Base-by-base conservation (phyloP, 2,888 invertebrate genomes). In the Yponomeuta plumbellus region DNA sequence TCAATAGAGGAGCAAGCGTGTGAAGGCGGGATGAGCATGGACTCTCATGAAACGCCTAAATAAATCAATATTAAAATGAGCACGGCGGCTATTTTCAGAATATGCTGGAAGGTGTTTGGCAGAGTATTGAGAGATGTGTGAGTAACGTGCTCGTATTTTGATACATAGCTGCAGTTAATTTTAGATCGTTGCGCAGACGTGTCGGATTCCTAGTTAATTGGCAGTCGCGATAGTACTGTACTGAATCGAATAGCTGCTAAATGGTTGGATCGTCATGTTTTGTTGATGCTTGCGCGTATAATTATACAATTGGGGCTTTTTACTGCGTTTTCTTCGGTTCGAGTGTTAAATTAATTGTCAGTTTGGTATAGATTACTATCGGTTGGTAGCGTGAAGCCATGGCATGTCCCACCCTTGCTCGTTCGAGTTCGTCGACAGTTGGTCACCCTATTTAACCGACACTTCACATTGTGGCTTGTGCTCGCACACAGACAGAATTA, bases 91-190 rank as follows among this genome's bases (percentile, higher is more conserved):
- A 89, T 89, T 89, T 88, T 75, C 81, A 88, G 88, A 86, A 81
- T 64, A 58, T 57, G 80, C 88, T 90, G 89, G 88, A 91, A 90
- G 91, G 89, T 90, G 90, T 90, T 90, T 86, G 90, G 89, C 89
- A 88, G 90, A 87, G 83, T 90, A 91, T 88, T 89, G 89, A 89
- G 86, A 90, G 88, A 90, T 89, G 88, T 82, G 84, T 87, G 86
- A 85, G 88, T 88, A 86, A 87, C 88, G 85, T 84, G 87, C 85
- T 85, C 86, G 86, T 90, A 91, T 91, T 91, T 90, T 91, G 91
- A 91, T 91, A 89, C 91, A 90, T 90, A 84, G 88, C 88, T 89
- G 87, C 88, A 87, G 90, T 88, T 91, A 91, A 91, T 88, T 90
- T 91, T 91, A 90, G 91, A 90, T 89, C 85, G 88, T 85, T 84